These are phyloP conservation scores for Acestrorhynchus altus DNA, from an alignment of 2,797 vertebrate genomes.

Conservation along the genomic window DNA sequence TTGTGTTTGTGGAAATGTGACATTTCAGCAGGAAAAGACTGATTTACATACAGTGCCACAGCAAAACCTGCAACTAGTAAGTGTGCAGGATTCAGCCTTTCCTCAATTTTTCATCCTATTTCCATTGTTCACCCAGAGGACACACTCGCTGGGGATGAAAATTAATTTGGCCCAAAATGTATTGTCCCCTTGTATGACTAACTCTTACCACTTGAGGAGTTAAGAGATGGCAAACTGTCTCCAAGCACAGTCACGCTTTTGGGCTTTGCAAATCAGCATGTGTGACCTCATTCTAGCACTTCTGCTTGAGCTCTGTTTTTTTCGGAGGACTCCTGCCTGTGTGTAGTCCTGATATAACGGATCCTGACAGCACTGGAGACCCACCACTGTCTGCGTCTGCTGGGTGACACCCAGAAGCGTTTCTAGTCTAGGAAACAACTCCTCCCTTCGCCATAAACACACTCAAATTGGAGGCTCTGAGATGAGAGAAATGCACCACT, in stretches of 20 bases:
- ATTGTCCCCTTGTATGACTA: conserved; percentile 30
- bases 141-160: conserved; percentile 24
- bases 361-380: conserved; percentile 57
- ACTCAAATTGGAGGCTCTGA: conserved; percentile 6
- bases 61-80: conserved; percentile 1
- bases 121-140: conserved; percentile 2
- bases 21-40: conserved; percentile 39
- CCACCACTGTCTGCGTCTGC: conserved; percentile 47
- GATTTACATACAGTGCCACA: conserved; percentile 10
- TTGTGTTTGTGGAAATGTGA: conserved; percentile 44
- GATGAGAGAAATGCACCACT: conserved; percentile 7
- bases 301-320: conserved; percentile 54
- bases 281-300: conserved; percentile 21
- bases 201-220: conserved; percentile 42
- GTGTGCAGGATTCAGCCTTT: conserved; percentile 7
- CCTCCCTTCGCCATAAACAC: conserved; percentile 4
- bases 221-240: conserved; percentile 45
- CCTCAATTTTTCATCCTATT: background rate
- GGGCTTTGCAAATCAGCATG: conserved; percentile 35
- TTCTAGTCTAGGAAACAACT: conserved; percentile 9
- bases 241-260: conserved; percentile 1
- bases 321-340: conserved; percentile 52
- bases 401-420: conserved; percentile 47
- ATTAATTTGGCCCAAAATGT: conserved; percentile 23
- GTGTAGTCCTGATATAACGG: conserved; percentile 54